Evolutionary conservation across 2,113 vertebrate genomes (phyloP).

Genomic region (Salvelinus alpinus): DNA sequence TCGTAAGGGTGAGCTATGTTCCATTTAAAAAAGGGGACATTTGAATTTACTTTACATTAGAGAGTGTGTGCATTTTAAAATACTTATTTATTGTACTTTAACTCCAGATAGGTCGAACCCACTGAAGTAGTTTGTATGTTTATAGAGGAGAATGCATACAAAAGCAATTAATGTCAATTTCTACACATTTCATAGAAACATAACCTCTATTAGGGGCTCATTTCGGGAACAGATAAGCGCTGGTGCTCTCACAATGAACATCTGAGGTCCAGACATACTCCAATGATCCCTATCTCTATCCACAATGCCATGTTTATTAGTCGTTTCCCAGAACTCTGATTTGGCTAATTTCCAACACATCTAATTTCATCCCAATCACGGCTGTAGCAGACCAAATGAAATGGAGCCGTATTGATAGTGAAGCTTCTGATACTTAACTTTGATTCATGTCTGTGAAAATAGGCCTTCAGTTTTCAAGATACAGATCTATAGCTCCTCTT

Average conservation of each 20-base stretch:
- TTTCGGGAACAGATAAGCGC: constrained; percentile 59
- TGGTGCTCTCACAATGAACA: constrained; percentile 56
- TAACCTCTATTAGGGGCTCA: constrained; percentile 70
- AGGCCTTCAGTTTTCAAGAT: not conserved
- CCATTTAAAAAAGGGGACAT: constrained; percentile 48
- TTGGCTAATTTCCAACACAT: constrained; percentile 55
- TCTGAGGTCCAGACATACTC: constrained; percentile 60
- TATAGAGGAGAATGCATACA: constrained; percentile 68
- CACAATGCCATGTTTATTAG: constrained; percentile 29
- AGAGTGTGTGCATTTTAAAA: constrained; percentile 31
- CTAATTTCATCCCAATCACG: constrained; percentile 66
- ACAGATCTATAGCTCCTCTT: not conserved
- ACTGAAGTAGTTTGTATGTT: constrained; percentile 57
- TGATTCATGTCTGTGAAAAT: not conserved
- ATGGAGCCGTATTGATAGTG: constrained; percentile 49
- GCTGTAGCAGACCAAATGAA: constrained; percentile 44
- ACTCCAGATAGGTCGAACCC: constrained; percentile 53
- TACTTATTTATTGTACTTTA: constrained; percentile 60
- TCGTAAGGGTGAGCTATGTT: constrained; percentile 50
- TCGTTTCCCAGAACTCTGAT: constrained; percentile 40
- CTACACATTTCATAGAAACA: constrained; percentile 69
- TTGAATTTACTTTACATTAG: constrained; percentile 62
- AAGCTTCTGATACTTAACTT: constrained; percentile 42
- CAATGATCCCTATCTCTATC: constrained; percentile 64
- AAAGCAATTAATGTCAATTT: constrained; percentile 73